A percentile compares a stretch with the other conserved stretches of the same genome.
Conservation (phyloP, 2,888 invertebrate species). For the Machimus rusticus region DNA sequence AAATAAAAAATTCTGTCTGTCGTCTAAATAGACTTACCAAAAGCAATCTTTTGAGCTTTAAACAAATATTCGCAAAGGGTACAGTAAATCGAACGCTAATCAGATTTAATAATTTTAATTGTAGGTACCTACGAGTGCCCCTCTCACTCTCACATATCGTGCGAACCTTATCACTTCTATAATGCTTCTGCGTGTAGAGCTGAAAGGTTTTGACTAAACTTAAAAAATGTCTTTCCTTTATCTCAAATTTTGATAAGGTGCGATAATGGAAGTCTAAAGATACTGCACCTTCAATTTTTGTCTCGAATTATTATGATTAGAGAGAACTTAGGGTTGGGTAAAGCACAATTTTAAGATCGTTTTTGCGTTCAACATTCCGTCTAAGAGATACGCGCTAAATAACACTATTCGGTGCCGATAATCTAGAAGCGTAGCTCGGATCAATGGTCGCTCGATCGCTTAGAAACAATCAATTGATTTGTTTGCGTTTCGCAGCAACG, state of each 20-base stretch:
- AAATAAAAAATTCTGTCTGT: no score
- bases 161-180: background rate
- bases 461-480: background rate
- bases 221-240: background rate
- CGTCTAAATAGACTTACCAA: no score
- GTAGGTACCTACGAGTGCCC: background rate
- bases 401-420: background rate
- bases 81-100: no score
- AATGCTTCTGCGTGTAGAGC: background rate
- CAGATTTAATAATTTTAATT: no score
- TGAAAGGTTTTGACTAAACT: background rate
- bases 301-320: background rate
- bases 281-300: background rate
- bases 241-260: background rate
- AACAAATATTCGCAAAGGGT: background rate
- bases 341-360: background rate
- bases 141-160: background rate
- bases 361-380: background rate
- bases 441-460: background rate
- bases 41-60: background rate
- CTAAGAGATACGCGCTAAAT: background rate
- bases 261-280: background rate
- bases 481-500: background rate
- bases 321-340: background rate
- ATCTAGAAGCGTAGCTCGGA: background rate